Conservation (phyloP, 2,797 vertebrate species). For the Halcyon chelicuti region DNA sequence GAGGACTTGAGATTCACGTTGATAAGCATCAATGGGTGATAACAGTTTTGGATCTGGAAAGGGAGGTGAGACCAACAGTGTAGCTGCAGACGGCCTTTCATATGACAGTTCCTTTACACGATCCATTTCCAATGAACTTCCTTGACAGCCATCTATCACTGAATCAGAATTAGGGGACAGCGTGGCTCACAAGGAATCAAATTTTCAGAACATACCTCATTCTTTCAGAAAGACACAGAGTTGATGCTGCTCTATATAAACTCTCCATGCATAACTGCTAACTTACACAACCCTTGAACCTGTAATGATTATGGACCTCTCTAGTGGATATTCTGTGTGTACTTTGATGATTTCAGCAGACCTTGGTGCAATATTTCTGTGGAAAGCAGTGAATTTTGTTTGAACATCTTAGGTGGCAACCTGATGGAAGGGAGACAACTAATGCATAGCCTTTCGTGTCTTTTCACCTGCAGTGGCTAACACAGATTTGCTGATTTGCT, state of each 20-base stretch:
- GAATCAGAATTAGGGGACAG: constrained; percentile 36
- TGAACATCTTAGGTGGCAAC: not conserved
- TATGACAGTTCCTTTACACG: constrained; percentile 13
- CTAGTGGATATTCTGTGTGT: not conserved
- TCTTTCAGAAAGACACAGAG: not conserved
- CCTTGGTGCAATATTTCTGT: not conserved
- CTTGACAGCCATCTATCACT: constrained; percentile 49
- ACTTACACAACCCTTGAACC: not conserved
- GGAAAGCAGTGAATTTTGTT: not conserved
- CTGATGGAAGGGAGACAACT: not conserved
- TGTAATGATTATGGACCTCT: not conserved
- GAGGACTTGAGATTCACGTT: not conserved
- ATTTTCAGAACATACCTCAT: not conserved
- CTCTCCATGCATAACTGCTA: not conserved
- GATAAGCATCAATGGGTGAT: not conserved
- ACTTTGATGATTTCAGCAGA: not conserved
- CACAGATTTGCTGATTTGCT: not conserved
- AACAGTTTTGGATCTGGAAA: not conserved
- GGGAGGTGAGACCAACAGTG: not conserved
- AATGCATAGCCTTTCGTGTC: not conserved
- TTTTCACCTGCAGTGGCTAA: not conserved
- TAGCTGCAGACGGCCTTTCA: constrained; percentile 6
- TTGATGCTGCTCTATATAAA: not conserved
- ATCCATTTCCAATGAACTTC: not conserved
- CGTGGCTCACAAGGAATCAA: not conserved